Conservation (phyloP, 1,140 invertebrate genomes). For the Macrocentrus cingulum region DNA sequence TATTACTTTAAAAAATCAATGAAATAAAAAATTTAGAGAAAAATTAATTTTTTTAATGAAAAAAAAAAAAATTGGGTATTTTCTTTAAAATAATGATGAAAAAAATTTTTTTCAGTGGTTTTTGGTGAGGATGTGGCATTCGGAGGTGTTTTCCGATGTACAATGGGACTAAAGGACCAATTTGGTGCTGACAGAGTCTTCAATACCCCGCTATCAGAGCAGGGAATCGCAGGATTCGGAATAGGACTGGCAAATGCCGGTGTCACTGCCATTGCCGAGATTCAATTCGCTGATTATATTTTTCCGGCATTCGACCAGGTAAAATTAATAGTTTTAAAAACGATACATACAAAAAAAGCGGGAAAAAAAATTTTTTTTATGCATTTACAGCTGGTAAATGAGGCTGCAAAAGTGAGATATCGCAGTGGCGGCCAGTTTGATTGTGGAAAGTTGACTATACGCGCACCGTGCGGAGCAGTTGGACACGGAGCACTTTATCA, state of each 20-base stretch:
- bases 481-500: slow-evolving; percentile 96
- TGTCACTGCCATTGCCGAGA: slow-evolving; percentile 94
- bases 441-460: slow-evolving; percentile 89
- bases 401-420: slow-evolving; percentile 94
- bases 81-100: slow-evolving; percentile 33
- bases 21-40: too few species aligned
- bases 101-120: too few species aligned
- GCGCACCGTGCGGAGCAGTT: slow-evolving; percentile 84
- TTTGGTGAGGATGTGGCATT: slow-evolving; percentile 99
- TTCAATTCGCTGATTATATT: slow-evolving; percentile 99
- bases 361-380: too few species aligned
- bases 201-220: slow-evolving; percentile 97
- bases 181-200: slow-evolving; percentile 94
- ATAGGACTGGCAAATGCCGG: slow-evolving; percentile 91
- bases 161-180: slow-evolving; percentile 89
- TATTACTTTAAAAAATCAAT: too few species aligned
- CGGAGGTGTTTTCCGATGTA: slow-evolving; percentile 97
- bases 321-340: slow-evolving; percentile 13
- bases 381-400: slow-evolving; percentile 73
- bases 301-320: slow-evolving; percentile 99
- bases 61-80: slow-evolving; percentile 16
- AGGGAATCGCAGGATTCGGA: slow-evolving; percentile 97
- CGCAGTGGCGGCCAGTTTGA: slow-evolving; percentile 87
- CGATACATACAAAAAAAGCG: too few species aligned
- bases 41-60: background rate